Percentiles rank a stretch among this genome's conserved stretches.
These are phyloP conservation scores for Dicerorhinus sumatrensis DNA, from an alignment of 2,113 vertebrate genomes.

Conservation along the genomic window DNA sequence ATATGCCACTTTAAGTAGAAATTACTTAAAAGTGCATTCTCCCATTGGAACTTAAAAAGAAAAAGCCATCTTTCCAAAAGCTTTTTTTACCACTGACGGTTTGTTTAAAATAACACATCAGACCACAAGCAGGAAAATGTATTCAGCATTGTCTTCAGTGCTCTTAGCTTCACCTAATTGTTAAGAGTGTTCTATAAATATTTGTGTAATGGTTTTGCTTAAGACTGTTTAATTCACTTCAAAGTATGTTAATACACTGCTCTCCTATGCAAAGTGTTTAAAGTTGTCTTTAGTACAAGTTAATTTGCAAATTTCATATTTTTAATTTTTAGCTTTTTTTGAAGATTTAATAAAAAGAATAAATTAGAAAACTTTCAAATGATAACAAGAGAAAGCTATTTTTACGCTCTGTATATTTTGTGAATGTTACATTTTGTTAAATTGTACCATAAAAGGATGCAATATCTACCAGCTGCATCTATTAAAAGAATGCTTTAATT, in stretches of 20 bases:
- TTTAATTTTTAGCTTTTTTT: slow-evolving; percentile 14
- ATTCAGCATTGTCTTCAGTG: neutral
- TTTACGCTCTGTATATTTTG: neutral
- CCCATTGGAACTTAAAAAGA: neutral
- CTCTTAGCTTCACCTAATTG: neutral
- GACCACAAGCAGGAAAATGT: neutral
- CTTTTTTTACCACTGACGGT: neutral
- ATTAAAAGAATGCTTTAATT: neutral
- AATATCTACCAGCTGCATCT: neutral
- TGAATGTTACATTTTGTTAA: slow-evolving; percentile 40
- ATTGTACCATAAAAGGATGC: neutral
- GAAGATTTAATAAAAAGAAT: slow-evolving; percentile 23
- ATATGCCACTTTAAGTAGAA: neutral
- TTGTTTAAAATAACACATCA: neutral
- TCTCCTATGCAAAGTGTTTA: neutral
- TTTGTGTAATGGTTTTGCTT: neutral
- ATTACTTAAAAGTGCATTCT: neutral
- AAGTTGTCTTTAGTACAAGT: neutral
- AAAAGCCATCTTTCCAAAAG: neutral
- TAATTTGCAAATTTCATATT: slow-evolving; percentile 28
- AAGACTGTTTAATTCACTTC: neutral
- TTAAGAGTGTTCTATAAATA: slow-evolving; percentile 4
- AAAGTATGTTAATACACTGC: neutral
- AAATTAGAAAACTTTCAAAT: slow-evolving; percentile 41
- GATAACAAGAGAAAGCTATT: slow-evolving; percentile 34